These are phyloP conservation scores for Hyposmocoma kahamanoa DNA, from an alignment of 1,140 invertebrate species.

Conservation along the genomic window DNA sequence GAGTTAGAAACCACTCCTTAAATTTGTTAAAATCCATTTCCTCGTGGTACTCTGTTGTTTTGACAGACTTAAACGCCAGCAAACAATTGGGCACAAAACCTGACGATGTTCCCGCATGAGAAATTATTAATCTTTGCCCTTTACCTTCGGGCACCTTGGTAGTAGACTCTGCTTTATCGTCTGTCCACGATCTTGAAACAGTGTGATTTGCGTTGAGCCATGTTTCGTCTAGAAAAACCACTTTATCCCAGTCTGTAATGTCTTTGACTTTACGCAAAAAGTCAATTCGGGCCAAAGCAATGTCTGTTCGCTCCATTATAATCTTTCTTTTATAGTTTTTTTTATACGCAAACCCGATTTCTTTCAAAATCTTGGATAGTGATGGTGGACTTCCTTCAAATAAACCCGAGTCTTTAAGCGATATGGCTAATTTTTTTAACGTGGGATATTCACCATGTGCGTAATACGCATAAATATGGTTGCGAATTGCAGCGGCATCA, in stretches of 20 bases:
- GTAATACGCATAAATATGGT: not conserved
- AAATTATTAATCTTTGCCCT: slow-evolving; percentile 21
- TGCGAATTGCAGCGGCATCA: not conserved
- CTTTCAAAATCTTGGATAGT: slow-evolving; percentile 10
- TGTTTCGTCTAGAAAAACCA: slow-evolving; percentile 24
- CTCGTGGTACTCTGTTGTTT: slow-evolving; percentile 11
- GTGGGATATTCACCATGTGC: not conserved
- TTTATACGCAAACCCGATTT: slow-evolving; percentile 13
- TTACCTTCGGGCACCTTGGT: slow-evolving; percentile 21
- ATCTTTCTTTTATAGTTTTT: slow-evolving; percentile 16
- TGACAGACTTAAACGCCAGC: slow-evolving; percentile 17
- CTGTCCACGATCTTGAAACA: slow-evolving; percentile 14
- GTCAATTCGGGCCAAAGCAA: slow-evolving; percentile 4
- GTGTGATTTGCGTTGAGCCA: slow-evolving; percentile 28
- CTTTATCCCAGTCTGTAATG: slow-evolving; percentile 16
- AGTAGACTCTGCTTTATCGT: slow-evolving; percentile 14
- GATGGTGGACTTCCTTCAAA: slow-evolving; percentile 7
- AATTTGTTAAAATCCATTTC: slow-evolving; percentile 9
- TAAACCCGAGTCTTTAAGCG: slow-evolving; percentile 10
- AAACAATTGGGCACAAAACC: slow-evolving; percentile 11
- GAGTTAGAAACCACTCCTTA: not conserved
- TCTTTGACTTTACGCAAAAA: slow-evolving; percentile 21
- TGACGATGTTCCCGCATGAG: slow-evolving; percentile 17
- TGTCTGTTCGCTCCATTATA: slow-evolving; percentile 14
- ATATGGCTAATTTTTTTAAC: not conserved